Evolutionary conservation across 2,113 vertebrate species (phyloP).

Genomic region (Notarius quadriscutis): DNA sequence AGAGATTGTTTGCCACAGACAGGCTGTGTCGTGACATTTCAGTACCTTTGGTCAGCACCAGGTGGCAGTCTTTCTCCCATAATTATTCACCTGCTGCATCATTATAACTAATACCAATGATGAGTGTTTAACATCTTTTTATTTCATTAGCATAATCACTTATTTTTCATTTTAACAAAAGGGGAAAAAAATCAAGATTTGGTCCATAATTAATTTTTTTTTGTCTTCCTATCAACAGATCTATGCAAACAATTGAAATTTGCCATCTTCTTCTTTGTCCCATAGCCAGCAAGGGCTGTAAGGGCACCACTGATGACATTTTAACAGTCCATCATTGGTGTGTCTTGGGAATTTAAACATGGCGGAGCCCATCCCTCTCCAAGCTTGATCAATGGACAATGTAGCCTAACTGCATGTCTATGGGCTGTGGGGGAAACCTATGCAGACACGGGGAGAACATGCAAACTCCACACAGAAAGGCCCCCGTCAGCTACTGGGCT

Average conservation of each 20-base stretch:
- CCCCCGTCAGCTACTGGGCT: no score
- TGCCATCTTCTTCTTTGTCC: no score
- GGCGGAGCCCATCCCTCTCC: no score
- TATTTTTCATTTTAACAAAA: background rate
- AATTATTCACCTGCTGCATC: background rate
- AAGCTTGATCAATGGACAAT: no score
- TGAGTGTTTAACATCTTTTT: background rate
- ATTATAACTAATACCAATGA: background rate
- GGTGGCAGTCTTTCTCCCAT: slow-evolving; percentile 26
- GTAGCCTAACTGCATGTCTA: no score
- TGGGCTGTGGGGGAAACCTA: no score
- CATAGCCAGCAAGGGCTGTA: no score
- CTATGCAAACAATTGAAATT: background rate
- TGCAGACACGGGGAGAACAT: no score
- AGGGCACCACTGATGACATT: no score
- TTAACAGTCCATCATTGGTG: no score
- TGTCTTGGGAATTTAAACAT: no score
- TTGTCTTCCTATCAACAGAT: background rate
- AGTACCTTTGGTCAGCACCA: background rate
- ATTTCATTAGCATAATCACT: background rate
- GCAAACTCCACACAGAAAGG: no score
- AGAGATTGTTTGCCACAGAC: background rate
- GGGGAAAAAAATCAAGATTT: background rate
- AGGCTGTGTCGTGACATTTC: background rate
- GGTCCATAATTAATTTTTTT: background rate